Conservation (phyloP, 1,140 invertebrate genomes). For the Lepidurus arcticus region DNA sequence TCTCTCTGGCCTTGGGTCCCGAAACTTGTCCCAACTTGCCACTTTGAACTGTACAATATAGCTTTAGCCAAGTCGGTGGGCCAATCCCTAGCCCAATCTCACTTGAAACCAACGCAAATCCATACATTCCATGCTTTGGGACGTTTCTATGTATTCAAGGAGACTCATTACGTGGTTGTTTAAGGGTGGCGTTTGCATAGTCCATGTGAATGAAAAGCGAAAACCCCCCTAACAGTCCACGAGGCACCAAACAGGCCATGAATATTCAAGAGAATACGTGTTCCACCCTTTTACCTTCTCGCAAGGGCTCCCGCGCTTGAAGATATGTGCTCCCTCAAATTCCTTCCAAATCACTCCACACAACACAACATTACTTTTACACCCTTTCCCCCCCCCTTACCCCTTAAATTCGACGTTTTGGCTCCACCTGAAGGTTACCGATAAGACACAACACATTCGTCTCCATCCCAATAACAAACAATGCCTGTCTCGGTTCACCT, state of each 20-base stretch:
- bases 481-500: not conserved
- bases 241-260: not conserved
- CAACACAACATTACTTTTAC: not conserved
- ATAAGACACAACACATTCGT: not conserved
- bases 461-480: constrained; percentile 9
- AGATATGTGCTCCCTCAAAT: not conserved
- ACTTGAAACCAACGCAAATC: not conserved
- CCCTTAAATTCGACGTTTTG: not conserved
- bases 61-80: not conserved
- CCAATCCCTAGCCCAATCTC: not conserved
- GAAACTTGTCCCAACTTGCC: not conserved
- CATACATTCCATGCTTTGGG: not conserved
- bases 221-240: not conserved
- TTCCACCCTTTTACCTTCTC: not conserved
- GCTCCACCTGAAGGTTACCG: constrained; percentile 7
- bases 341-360: not conserved
- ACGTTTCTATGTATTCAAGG: not conserved
- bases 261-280: not conserved
- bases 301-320: not conserved
- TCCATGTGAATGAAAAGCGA: not conserved
- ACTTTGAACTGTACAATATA: not conserved
- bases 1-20: not conserved
- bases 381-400: not conserved
- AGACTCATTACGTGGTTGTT: not conserved
- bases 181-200: not conserved